phyloP scores from a whole-genome alignment of 1,140 invertebrate species.

The fruit fly (Drosophila melanogaster) region Release_6_plus_ISO1_MT NT_037436.4:3918001-3918500 shows the following conservation, averaged over 20 bases:
- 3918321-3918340: background rate
- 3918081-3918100: conserved; percentile 18
- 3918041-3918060: conserved; percentile 3
- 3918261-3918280: background rate
- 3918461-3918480: conserved; percentile 16
- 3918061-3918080: conserved; percentile 14
- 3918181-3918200: background rate
- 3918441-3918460: conserved; percentile 28
- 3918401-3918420: conserved; percentile 48
- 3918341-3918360: conserved; percentile 12
- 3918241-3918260: background rate
- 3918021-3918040: conserved; percentile 13
- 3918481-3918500: conserved; percentile 10
- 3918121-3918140: conserved; percentile 38
- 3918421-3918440: conserved; percentile 31
- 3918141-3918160: conserved; percentile 20
- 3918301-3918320: background rate
- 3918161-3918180: conserved; percentile 18
- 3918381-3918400: conserved; percentile 3
- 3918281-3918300: background rate
- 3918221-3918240: too few species aligned
- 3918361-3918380: conserved; percentile 14
- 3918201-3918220: too few species aligned
- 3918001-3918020: conserved; percentile 57
- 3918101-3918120: conserved; percentile 32